These are phyloP conservation scores for Meandrusa payeni DNA, from an alignment of 2,888 invertebrate species.

Conservation along the genomic window DNA sequence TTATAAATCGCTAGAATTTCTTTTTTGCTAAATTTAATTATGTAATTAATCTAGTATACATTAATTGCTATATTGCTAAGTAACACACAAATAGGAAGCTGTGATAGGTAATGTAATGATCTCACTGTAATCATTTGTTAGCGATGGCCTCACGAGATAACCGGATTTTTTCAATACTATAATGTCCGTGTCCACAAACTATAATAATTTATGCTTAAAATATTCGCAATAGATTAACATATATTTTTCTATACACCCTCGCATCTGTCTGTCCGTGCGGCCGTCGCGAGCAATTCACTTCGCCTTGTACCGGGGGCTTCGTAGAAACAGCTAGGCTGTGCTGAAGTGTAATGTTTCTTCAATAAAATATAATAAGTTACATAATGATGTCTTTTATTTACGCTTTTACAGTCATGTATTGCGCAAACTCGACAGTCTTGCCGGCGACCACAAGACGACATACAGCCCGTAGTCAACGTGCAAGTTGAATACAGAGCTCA, in stretches of 20 bases:
- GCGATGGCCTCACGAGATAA: conserved; percentile 3
- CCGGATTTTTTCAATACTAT: too few relatives aligned
- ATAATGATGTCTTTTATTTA: conserved; percentile 34
- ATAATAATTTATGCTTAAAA: too few relatives aligned
- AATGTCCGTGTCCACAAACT: too few relatives aligned
- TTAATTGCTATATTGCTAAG: conserved; percentile 18
- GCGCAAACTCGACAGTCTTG: too few relatives aligned
- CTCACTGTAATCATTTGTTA: conserved; percentile 4
- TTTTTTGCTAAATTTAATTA: conserved; percentile 7
- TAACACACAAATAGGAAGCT: conserved; percentile 24
- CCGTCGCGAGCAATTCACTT: conserved; percentile 37
- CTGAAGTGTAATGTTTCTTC: conserved; percentile 68
- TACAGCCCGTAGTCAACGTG: too few relatives aligned
- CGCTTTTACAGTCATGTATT: too few relatives aligned
- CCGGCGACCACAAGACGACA: too few relatives aligned
- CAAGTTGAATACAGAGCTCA: too few relatives aligned
- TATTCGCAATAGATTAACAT: too few relatives aligned
- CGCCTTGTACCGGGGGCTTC: conserved; percentile 58
- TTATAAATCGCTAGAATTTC: conserved; percentile 20
- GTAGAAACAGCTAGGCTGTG: conserved; percentile 75
- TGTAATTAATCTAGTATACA: conserved; percentile 6
- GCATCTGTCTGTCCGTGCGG: neutral
- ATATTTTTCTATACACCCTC: too few relatives aligned
- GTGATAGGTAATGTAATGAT: conserved; percentile 20
- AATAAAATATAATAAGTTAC: conserved; percentile 75